Base-by-base conservation (phyloP, 2,888 invertebrate genomes). In the Tachina lurida region DNA sequence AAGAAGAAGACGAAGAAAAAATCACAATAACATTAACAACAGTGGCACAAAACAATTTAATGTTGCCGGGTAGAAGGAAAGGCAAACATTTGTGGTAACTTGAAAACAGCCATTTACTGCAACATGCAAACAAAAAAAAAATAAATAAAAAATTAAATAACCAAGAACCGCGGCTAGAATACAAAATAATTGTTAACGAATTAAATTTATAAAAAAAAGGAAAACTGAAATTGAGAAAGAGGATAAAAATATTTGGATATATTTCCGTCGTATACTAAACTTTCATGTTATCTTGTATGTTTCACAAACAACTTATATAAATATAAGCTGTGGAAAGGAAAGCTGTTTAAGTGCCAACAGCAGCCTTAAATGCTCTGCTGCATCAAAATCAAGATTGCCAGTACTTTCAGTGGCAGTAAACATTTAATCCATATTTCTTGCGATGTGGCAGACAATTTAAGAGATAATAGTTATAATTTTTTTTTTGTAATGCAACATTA, bases 351-450 rank as follows among this genome's bases (percentile, higher is more conserved):
- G 63, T 83, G 79, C 83, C 86, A 86, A 76, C 83, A 73, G 68
- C 62, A 71, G 63, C 49, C 41, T 68, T 49, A 62, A 68, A 49
- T 62, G 43, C 22, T 41, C 7, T 19, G 43, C 19, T 75, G 62
- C 19, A 76, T 45, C 45, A 70, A 63, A 82, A 82, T 73, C 71
- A 63, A 73, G 56, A 65, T 70, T 82, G 76, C 65, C 76, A 76
- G 56, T 71, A 74, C 0, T 74, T 79, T 70, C 74, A 68, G 65
- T 70, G 62, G 76, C 73, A 79, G 71, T 87, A 88, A 91, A 90
- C 89, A 89, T 90, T 90, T 91, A 90, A 91, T 90, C 90, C 90
- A 90, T 90, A 90, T 89, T 90, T 91, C 89, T 89, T 88, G 87
- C 70, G 86, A 75, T 84, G 87, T 88, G 90, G 88, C 91, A 91